Evolutionary conservation across 2,797 vertebrate species (phyloP).

Genomic region (Pangasius krempfi): DNA sequence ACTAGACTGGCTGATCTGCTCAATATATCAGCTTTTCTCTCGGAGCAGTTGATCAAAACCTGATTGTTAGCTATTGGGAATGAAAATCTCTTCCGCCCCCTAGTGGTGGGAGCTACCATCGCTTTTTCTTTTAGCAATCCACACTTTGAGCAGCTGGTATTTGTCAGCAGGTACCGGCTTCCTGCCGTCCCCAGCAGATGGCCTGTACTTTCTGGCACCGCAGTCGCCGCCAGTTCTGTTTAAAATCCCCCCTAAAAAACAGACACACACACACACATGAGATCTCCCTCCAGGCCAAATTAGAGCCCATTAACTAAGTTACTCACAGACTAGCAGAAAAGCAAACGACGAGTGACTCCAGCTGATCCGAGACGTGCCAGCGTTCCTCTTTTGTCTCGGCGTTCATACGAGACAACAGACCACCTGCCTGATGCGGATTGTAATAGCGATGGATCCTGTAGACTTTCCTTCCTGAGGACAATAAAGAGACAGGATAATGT

Average conservation of each 20-base stretch:
- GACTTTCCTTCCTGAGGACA: not conserved
- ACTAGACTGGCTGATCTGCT: no score
- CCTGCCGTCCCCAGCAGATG: constrained; percentile 60
- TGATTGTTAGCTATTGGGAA: not conserved
- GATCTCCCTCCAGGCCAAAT: constrained; percentile 73
- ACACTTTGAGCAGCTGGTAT: constrained; percentile 54
- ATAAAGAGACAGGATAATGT: constrained; percentile 16
- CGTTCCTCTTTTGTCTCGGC: constrained; percentile 41
- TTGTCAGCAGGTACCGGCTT: constrained; percentile 63
- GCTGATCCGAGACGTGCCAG: constrained; percentile 59
- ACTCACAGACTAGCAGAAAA: constrained; percentile 63
- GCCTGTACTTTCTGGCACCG: constrained; percentile 65
- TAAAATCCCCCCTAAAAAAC: constrained; percentile 52
- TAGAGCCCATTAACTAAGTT: constrained; percentile 76
- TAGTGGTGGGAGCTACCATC: not conserved
- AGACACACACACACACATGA: constrained; percentile 58
- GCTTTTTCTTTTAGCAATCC: constrained; percentile 8
- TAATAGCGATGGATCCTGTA: not conserved
- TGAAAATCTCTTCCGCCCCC: constrained; percentile 39
- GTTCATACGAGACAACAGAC: constrained; percentile 37
- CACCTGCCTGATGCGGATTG: constrained; percentile 37
- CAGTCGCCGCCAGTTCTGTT: constrained; percentile 63
- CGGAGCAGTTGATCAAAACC: not conserved
- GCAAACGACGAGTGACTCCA: constrained; percentile 66
- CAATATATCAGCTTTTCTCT: no score